phyloP scores from a whole-genome alignment of 2,113 vertebrate species.

The Regulus satrapa region DNA sequence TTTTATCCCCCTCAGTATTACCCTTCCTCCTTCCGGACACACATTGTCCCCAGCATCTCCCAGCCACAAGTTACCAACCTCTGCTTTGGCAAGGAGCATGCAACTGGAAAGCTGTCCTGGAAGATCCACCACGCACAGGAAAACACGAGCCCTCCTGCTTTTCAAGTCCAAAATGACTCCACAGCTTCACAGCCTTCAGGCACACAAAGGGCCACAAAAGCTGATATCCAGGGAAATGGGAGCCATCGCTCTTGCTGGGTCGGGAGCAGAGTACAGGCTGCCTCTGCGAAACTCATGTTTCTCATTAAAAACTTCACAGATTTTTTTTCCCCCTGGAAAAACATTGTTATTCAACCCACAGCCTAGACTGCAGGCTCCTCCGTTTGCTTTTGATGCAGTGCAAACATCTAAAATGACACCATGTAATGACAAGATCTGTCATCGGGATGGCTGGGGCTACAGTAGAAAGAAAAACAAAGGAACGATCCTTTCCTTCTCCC shows the following conservation, averaged over 20 bases:
- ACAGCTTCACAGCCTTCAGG: background rate
- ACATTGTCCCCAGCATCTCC: background rate
- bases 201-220: background rate
- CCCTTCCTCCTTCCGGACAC: background rate
- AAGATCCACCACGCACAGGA: background rate
- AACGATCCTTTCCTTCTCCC: background rate
- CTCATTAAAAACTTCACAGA: constrained; percentile 54
- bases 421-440: constrained; percentile 59
- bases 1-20: background rate
- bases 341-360: constrained; percentile 61
- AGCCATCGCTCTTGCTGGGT: background rate
- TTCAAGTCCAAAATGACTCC: background rate
- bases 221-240: background rate
- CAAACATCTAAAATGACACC: constrained; percentile 59
- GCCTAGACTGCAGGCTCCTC: constrained; percentile 43
- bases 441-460: background rate
- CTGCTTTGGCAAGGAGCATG: background rate
- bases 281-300: background rate
- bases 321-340: background rate
- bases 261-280: background rate
- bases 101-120: background rate
- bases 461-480: constrained; percentile 31
- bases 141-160: background rate
- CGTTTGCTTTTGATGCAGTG: constrained; percentile 59
- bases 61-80: background rate